These are phyloP conservation scores for Tortricodes alternella DNA, from an alignment of 2,888 invertebrate species.

Conservation along the genomic window DNA sequence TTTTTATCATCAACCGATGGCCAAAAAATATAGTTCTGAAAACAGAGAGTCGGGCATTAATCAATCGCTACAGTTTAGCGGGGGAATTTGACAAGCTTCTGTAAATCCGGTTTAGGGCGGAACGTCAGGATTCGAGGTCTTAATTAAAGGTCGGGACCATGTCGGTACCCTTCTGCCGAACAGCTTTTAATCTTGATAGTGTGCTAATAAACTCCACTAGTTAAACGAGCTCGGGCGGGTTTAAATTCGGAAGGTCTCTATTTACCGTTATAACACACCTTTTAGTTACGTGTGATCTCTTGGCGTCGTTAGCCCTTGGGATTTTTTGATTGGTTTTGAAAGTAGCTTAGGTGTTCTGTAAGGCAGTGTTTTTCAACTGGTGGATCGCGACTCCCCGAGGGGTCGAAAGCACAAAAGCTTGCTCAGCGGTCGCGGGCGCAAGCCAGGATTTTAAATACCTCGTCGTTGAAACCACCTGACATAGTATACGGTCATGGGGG, in stretches of 20 bases:
- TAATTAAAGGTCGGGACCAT: conserved; percentile 63
- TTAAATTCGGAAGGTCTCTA: conserved; percentile 33
- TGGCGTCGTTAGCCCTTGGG: background rate
- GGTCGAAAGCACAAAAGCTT: too few relatives aligned
- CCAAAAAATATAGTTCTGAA: too few relatives aligned
- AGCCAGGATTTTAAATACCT: too few relatives aligned
- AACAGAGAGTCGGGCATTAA: conserved; percentile 17
- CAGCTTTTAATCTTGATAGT: conserved; percentile 65
- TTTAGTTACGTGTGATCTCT: conserved; percentile 24
- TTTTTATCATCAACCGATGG: too few relatives aligned
- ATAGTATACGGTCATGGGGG: too few relatives aligned
- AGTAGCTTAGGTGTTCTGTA: too few relatives aligned
- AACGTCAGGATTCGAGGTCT: conserved; percentile 51
- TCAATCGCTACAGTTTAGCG: conserved; percentile 40
- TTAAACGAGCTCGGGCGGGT: conserved; percentile 40
- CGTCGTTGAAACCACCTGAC: too few relatives aligned
- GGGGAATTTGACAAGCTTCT: conserved; percentile 48
- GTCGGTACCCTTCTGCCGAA: conserved; percentile 41
- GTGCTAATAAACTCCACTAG: conserved; percentile 59
- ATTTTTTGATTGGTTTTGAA: background rate
- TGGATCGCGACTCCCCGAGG: too few relatives aligned
- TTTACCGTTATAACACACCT: conserved; percentile 34
- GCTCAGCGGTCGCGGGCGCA: too few relatives aligned
- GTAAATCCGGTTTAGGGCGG: conserved; percentile 52
- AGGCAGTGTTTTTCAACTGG: too few relatives aligned